Conservation (phyloP, 2,888 invertebrate genomes). For the Pharmacophagus antenor region DNA sequence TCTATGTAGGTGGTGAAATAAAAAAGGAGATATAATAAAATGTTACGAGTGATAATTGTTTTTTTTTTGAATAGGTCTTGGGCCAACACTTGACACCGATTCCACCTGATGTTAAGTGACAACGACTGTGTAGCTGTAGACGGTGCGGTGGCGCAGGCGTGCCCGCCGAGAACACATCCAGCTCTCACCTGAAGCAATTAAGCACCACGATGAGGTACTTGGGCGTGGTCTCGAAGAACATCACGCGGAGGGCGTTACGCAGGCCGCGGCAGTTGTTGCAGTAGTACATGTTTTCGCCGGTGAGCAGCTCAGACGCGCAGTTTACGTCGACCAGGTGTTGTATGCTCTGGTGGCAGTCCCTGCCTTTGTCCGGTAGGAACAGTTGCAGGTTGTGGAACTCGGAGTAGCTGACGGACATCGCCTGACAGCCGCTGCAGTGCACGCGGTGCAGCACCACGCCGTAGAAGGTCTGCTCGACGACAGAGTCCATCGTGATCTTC, state of each 20-base stretch:
- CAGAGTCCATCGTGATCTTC: conserved; percentile 42
- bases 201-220: conserved; percentile 89
- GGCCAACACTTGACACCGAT: too few relatives aligned
- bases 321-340: conserved; percentile 89
- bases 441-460: conserved; percentile 88
- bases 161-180: too few relatives aligned
- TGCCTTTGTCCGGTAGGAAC: conserved; percentile 84
- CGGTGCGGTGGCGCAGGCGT: too few relatives aligned
- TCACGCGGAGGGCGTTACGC: conserved; percentile 85
- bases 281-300: conserved; percentile 90
- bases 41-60: too few relatives aligned
- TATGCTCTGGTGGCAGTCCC: conserved; percentile 81
- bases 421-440: conserved; percentile 86
- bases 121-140: too few relatives aligned
- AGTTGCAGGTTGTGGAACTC: conserved; percentile 90
- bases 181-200: conserved; percentile 85
- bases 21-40: too few relatives aligned
- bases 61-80: too few relatives aligned
- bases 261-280: conserved; percentile 88
- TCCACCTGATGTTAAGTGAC: too few relatives aligned
- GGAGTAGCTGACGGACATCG: conserved; percentile 87
- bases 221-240: conserved; percentile 85
- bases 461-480: conserved; percentile 86
- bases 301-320: conserved; percentile 87
- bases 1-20: too few relatives aligned